Percentiles rank a stretch among this genome's conserved stretches.
These are phyloP conservation scores for Napeogenes inachia DNA, from an alignment of 2,888 invertebrate genomes.

Conservation along the genomic window DNA sequence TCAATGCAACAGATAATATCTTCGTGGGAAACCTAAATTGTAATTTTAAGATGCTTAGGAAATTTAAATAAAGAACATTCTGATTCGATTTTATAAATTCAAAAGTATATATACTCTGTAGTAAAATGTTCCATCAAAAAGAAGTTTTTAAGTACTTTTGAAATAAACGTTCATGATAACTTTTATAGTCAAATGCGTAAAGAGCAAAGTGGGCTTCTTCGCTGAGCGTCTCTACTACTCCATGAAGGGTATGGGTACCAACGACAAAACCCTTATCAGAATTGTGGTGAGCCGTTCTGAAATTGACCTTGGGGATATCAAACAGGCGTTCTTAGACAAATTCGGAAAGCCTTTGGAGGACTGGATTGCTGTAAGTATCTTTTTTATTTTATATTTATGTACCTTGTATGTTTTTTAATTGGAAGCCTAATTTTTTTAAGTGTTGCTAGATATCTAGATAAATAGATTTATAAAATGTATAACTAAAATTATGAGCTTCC, in stretches of 20 bases:
- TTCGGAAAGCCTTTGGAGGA: conserved; percentile 89
- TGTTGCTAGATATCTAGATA: not conserved
- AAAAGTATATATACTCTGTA: no score
- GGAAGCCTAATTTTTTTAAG: not conserved
- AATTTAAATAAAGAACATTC: not conserved
- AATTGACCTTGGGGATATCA: conserved; percentile 95
- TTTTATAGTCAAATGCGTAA: conserved; percentile 87
- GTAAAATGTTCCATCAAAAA: no score
- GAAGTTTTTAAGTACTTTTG: not conserved
- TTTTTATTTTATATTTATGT: conserved; percentile 8
- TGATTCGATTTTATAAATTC: no score
- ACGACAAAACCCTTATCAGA: conserved; percentile 93
- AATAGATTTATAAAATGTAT: not conserved
- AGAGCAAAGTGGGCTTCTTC: conserved; percentile 93
- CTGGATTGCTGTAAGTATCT: conserved; percentile 87
- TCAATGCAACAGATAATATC: conserved; percentile 11
- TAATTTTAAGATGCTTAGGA: not conserved
- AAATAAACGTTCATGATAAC: not conserved
- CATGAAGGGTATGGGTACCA: conserved; percentile 94
- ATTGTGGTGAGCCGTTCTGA: conserved; percentile 94
- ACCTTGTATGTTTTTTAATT: not conserved
- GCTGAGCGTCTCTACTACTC: conserved; percentile 93
- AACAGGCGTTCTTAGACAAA: conserved; percentile 90
- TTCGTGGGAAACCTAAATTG: conserved; percentile 12
- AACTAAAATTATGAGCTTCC: not conserved